Evolutionary conservation across 2,888 invertebrate genomes (phyloP), one percentile per base, ranked within the genome.

Genomic region (Drosophila ustulata): DNA sequence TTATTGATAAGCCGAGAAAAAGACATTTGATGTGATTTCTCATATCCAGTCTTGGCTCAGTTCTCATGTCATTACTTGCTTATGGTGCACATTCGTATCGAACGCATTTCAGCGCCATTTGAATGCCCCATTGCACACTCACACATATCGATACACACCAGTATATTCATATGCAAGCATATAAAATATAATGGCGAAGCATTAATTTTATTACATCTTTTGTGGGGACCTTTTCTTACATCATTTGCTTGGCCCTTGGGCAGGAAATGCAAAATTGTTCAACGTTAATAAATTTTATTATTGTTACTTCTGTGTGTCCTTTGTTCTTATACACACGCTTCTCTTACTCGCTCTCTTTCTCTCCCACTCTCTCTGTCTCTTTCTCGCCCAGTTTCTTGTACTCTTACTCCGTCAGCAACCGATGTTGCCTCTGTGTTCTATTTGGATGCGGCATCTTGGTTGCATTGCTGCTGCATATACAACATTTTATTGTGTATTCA

Each of bases 271-370:
- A 82, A 78, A 78, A 75, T 61, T 73, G 58, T 71, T 70, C 67
- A 53, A 58, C 71, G 71, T 83, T 79, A 84, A 86, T 87, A 87
- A 87, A 84, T 84, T 87, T 65, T 78, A 84, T 84, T 71, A 87
- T 71, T 81, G 71, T 81, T 77, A 65, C 76, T 37, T 51, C 39
- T 25, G 63, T 55, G 53, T 57, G 50, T 43, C 73, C 58, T 69
- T 72, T 76, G 80, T 79, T 66, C 64, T 64, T 59, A 49, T 30
- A 9, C 53, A 26, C 51, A 9, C 13, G 30, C 5, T n/a, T 8
- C 18, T 18, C 25, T 58, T 18, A 18, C 57, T n/a, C 49, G 1
- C 18, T n/a, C 18, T 26, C 45, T 28, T 46, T 62, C 46, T 53
- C n/a, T 11, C 23, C 25, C 23, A 2, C 23, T 39, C 28, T 47